phyloP scores from a whole-genome alignment of 2,888 invertebrate species.

The Lycia hirtaria region DNA sequence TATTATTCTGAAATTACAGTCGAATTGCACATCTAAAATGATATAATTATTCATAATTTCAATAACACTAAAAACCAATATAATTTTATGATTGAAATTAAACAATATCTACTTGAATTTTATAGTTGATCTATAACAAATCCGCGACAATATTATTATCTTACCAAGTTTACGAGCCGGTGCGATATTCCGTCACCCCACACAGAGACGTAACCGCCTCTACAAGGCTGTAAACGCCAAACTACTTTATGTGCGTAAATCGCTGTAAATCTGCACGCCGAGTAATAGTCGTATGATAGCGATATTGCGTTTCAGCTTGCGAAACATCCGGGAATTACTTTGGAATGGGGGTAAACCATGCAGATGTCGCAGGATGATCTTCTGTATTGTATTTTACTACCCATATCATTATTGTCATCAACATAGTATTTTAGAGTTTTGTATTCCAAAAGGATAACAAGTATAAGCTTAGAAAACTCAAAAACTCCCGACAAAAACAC shows the following conservation, averaged over 20 bases:
- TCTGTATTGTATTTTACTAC: not conserved
- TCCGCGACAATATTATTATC: slow-evolving; percentile 15
- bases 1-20: no score
- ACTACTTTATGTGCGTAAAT: slow-evolving; percentile 51
- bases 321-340: slow-evolving; percentile 28
- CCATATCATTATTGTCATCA: not conserved
- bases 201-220: slow-evolving; percentile 41
- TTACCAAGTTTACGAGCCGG: slow-evolving; percentile 20
- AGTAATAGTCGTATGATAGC: slow-evolving; percentile 31
- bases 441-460: no score
- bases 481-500: no score
- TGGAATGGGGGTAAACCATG: slow-evolving; percentile 5
- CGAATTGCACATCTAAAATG: no score
- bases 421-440: no score
- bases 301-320: slow-evolving; percentile 41
- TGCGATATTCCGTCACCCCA: slow-evolving; percentile 39
- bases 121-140: not conserved
- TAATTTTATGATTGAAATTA: not conserved
- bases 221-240: slow-evolving; percentile 53
- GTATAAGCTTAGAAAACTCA: no score
- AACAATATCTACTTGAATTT: not conserved
- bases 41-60: not conserved
- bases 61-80: not conserved
- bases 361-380: not conserved
- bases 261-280: slow-evolving; percentile 51